phyloP scores from a whole-genome alignment of 2,797 vertebrate genomes.

The Pipistrellus kuhlii region DNA sequence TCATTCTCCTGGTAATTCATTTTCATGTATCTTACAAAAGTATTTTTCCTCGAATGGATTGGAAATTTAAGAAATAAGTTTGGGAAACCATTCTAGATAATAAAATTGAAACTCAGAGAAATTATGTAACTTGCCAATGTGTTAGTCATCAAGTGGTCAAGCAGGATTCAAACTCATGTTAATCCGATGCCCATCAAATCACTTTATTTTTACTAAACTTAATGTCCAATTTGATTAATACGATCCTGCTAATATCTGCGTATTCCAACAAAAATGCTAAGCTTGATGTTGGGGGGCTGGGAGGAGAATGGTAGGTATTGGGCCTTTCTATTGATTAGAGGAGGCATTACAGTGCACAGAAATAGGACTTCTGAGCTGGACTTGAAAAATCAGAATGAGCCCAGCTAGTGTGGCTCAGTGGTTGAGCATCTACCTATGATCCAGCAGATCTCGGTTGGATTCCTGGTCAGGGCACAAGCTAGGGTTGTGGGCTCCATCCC shows the following conservation, averaged over 20 bases:
- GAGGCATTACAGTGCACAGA: not conserved
- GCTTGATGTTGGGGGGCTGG: not conserved
- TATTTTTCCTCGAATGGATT: conserved; percentile 31
- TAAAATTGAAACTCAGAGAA: not conserved
- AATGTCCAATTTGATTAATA: not conserved
- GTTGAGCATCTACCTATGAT: no score
- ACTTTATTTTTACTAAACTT: conserved; percentile 31
- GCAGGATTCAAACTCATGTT: not conserved
- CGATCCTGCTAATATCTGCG: not conserved
- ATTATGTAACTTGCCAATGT: not conserved
- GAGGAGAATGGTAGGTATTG: not conserved
- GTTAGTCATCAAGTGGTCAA: not conserved
- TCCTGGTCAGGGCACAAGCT: no score
- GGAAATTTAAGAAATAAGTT: conserved; percentile 22
- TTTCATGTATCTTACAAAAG: conserved; percentile 34
- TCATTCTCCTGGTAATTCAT: conserved; percentile 44
- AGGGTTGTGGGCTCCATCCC: no score
- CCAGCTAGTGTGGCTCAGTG: no score
- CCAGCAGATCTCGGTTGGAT: no score
- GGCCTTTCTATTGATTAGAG: not conserved
- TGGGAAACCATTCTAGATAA: not conserved
- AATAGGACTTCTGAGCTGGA: not conserved
- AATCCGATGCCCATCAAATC: not conserved
- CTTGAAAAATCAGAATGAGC: not conserved
- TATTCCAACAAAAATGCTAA: not conserved